Percentiles rank a stretch among this genome's conserved stretches.
Conservation (phyloP, 1,140 invertebrate species). For the Diprion similis region DNA sequence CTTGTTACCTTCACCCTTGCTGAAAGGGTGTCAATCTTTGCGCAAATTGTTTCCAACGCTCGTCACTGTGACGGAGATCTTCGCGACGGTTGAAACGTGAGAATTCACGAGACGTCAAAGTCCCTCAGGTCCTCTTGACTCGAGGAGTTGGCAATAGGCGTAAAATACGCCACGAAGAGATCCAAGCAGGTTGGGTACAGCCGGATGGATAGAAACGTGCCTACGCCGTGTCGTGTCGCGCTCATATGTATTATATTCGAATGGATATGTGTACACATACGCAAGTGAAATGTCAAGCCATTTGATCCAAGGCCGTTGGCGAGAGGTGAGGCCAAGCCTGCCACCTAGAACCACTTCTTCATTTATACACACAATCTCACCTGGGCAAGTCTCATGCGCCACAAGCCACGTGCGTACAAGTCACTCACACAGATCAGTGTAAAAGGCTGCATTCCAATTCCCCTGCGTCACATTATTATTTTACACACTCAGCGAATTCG, state of each 20-base stretch:
- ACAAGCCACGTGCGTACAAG: conserved; percentile 6
- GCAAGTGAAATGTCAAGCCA: conserved; percentile 55
- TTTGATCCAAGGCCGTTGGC: conserved; percentile 47
- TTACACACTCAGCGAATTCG: conserved; percentile 20
- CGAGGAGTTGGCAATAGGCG: too few species aligned
- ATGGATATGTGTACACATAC: conserved; percentile 28
- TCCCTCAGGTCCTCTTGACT: too few species aligned
- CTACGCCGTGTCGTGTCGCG: too few species aligned
- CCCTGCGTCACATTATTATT: conserved; percentile 39
- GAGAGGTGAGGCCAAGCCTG: conserved; percentile 33
- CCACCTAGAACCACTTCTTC: conserved; percentile 7
- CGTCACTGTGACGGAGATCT: too few species aligned
- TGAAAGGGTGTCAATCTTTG: too few species aligned
- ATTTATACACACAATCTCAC: conserved; percentile 28
- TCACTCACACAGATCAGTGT: conserved; percentile 12
- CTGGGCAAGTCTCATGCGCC: conserved; percentile 4
- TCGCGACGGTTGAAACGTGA: too few species aligned
- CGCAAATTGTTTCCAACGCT: too few species aligned
- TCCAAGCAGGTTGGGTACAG: too few species aligned
- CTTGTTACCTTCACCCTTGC: too few species aligned
- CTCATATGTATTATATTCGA: not conserved
- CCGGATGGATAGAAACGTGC: too few species aligned
- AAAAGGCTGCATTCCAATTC: conserved; percentile 40
- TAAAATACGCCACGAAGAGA: too few species aligned
- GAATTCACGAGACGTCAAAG: too few species aligned